Evolutionary conservation across 2,113 vertebrate genomes (phyloP).

Genomic region (Trochalopteron elliotii): DNA sequence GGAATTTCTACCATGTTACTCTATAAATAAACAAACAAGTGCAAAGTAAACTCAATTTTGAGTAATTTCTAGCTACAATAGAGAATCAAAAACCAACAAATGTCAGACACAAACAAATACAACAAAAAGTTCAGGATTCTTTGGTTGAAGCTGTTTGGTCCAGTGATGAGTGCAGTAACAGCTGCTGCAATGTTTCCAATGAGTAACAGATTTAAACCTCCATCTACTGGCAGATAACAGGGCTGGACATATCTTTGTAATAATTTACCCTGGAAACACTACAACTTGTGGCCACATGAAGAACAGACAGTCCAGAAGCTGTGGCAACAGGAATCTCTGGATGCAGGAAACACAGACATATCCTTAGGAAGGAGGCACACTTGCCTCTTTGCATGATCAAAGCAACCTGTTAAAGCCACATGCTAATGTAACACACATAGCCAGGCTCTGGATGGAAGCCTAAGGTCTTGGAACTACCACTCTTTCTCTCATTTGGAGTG

Average conservation of each 20-base stretch:
- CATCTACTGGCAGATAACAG: background rate
- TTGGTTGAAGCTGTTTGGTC: background rate
- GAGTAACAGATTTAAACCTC: background rate
- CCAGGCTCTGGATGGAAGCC: background rate
- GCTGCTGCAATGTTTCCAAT: background rate
- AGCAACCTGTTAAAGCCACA: background rate
- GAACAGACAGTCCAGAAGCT: background rate
- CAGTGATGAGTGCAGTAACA: background rate
- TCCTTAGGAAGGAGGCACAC: background rate
- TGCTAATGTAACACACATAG: rapidly evolving
- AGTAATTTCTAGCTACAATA: background rate
- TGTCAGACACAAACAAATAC: background rate
- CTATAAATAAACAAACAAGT: background rate
- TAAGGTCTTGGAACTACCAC: background rate
- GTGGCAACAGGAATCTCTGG: background rate
- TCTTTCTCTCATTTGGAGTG: background rate
- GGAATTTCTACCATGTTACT: background rate
- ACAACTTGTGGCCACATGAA: background rate
- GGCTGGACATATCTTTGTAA: background rate
- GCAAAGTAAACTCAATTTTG: background rate
- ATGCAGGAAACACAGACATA: background rate
- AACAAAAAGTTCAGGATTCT: background rate
- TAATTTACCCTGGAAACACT: background rate
- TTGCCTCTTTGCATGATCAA: background rate
- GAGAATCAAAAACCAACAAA: background rate